Evolutionary conservation across 2,113 vertebrate species (phyloP).

Genomic region (Mastomys natalensis): DNA sequence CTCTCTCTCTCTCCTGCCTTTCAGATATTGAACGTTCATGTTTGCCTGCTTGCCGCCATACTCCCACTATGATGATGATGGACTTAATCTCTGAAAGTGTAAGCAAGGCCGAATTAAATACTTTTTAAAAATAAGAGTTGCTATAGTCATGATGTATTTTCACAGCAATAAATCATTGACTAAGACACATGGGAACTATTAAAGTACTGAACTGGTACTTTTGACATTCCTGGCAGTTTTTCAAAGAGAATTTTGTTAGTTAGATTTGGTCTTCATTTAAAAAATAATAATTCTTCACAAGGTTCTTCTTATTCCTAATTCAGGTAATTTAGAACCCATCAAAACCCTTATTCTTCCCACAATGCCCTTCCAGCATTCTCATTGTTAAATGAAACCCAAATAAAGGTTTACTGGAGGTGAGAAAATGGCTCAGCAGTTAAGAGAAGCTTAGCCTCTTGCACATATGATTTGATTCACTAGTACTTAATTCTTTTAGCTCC

Average conservation of each 20-base stretch:
- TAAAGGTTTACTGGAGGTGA: not conserved
- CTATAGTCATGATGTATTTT: not conserved
- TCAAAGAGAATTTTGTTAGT: not conserved
- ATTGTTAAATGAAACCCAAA: not conserved
- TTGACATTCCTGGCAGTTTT: conserved; percentile 25
- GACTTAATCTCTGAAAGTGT: not conserved
- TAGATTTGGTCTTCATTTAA: not conserved
- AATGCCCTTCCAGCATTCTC: no score
- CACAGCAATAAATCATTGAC: not conserved
- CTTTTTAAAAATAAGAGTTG: not conserved
- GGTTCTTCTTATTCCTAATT: not conserved
- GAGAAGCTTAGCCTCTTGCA: no score
- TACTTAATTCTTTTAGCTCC: not conserved
- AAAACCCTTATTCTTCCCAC: no score
- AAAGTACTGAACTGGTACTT: not conserved
- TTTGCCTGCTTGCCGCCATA: not conserved
- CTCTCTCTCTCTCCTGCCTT: not conserved
- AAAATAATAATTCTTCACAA: not conserved
- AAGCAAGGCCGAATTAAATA: not conserved
- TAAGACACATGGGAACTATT: not conserved
- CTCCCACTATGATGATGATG: not conserved
- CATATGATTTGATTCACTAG: not conserved
- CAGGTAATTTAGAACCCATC: not conserved
- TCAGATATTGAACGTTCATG: no score
- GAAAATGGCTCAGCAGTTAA: not conserved